Conservation (phyloP, 2,888 invertebrate species). For the Drosophila barbarae region DNA sequence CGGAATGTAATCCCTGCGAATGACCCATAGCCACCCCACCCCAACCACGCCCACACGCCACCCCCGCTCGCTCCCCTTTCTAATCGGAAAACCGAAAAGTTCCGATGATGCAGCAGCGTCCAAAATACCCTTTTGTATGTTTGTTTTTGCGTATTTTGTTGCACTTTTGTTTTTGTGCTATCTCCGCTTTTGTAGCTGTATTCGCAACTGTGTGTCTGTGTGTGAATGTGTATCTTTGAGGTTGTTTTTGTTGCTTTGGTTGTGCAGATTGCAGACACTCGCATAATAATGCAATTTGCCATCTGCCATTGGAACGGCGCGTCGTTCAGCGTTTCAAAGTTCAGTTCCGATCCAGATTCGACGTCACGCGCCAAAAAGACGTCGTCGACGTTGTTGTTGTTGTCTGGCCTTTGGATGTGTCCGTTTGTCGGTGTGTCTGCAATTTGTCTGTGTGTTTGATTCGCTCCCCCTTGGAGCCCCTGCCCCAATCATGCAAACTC, state of each 20-base stretch:
- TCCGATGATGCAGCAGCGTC: constrained; percentile 25
- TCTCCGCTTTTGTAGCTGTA: constrained; percentile 39
- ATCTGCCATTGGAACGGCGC: constrained; percentile 59
- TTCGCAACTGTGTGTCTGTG: constrained; percentile 9
- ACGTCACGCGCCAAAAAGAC: constrained; percentile 73
- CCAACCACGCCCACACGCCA: constrained; percentile 8
- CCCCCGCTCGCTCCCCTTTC: constrained; percentile 28
- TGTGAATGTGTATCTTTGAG: constrained; percentile 6
- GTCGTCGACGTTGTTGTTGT: constrained; percentile 11
- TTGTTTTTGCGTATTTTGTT: constrained; percentile 55
- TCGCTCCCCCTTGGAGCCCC: constrained; percentile 14
- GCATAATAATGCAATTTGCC: constrained; percentile 78
- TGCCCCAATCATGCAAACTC: constrained; percentile 1
- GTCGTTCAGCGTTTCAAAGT: constrained; percentile 9
- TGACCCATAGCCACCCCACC: constrained; percentile 27
- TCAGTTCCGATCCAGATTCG: constrained; percentile 30
- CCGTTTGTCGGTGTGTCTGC: constrained; percentile 37
- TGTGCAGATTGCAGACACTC: constrained; percentile 78
- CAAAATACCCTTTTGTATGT: constrained; percentile 30
- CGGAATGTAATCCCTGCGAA: constrained; percentile 63
- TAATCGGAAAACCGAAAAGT: constrained; percentile 48
- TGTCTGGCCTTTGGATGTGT: constrained; percentile 40
- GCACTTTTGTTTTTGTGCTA: constrained; percentile 57
- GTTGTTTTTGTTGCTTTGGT: constrained; percentile 56
- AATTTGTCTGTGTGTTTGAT: neutral